phyloP scores from a whole-genome alignment of 1,140 invertebrate species.

The Drosophila micromelanica region DNA sequence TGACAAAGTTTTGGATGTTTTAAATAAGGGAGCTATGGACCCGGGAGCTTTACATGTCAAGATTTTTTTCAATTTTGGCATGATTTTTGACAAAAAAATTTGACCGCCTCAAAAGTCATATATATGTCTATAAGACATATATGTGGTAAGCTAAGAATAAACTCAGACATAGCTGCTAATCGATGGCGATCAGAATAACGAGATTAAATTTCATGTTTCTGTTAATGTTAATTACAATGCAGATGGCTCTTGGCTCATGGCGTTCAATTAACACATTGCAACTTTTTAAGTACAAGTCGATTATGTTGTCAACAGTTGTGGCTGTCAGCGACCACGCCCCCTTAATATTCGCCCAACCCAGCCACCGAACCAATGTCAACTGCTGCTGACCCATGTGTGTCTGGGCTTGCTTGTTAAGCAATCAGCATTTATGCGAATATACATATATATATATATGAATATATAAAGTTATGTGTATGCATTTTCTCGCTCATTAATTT shows the following conservation, averaged over 20 bases:
- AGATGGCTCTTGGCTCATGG: not conserved
- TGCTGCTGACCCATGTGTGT: not conserved
- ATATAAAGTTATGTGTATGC: constrained; percentile 39
- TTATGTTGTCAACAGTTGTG: constrained; percentile 66
- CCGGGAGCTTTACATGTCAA: too few relatives aligned
- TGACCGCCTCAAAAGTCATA: too few relatives aligned
- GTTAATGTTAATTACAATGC: not conserved
- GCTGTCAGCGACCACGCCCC: not conserved
- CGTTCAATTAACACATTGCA: constrained; percentile 65
- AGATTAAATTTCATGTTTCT: too few relatives aligned
- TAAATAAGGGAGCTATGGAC: too few relatives aligned
- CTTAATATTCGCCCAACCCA: too few relatives aligned
- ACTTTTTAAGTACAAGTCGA: constrained; percentile 67
- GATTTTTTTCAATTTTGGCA: too few relatives aligned
- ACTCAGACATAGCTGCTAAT: too few relatives aligned
- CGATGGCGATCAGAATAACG: constrained; percentile 4
- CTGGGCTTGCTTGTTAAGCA: constrained; percentile 14
- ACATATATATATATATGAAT: constrained; percentile 28
- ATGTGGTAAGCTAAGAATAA: too few relatives aligned
- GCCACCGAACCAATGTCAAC: not conserved
- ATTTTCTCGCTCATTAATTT: constrained; percentile 66
- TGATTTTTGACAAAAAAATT: too few relatives aligned
- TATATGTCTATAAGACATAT: too few relatives aligned
- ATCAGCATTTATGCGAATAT: constrained; percentile 37
- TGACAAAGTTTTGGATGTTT: too few relatives aligned